A percentile compares a stretch with the other conserved stretches of the same genome.
phyloP scores from a whole-genome alignment of 2,888 invertebrate species.

The Drosophila longiperda region DNA sequence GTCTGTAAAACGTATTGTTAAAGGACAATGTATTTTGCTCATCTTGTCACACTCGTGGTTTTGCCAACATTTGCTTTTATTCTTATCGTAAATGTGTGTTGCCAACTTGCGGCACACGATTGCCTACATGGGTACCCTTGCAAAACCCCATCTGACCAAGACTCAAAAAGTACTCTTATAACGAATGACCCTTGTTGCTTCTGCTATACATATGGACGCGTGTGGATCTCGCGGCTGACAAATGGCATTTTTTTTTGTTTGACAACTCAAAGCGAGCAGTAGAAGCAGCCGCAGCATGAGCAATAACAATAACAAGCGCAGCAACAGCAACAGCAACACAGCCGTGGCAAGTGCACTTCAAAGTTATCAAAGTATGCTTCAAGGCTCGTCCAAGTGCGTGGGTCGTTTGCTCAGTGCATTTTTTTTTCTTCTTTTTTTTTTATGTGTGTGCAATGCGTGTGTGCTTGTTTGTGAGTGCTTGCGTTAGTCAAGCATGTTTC shows the following conservation, averaged over 20 bases:
- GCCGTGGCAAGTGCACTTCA: slow-evolving; percentile 68
- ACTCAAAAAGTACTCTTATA: slow-evolving; percentile 48
- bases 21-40: neutral
- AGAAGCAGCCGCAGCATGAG: slow-evolving; percentile 34
- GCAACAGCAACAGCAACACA: slow-evolving; percentile 24
- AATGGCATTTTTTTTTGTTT: slow-evolving; percentile 71
- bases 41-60: neutral
- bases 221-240: slow-evolving; percentile 51
- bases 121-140: slow-evolving; percentile 22
- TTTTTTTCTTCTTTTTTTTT: neutral
- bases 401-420: slow-evolving; percentile 13
- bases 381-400: slow-evolving; percentile 64
- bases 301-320: slow-evolving; percentile 15
- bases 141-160: slow-evolving; percentile 4
- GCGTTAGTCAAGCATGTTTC: slow-evolving; percentile 10
- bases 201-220: slow-evolving; percentile 3
- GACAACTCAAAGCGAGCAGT: slow-evolving; percentile 60
- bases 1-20: neutral
- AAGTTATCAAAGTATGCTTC: slow-evolving; percentile 74
- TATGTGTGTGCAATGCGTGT: neutral
- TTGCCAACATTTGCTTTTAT: neutral
- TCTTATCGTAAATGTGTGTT: neutral
- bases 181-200: slow-evolving; percentile 49
- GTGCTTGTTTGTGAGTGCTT: slow-evolving; percentile 6
- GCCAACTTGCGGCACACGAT: slow-evolving; percentile 9